Evolutionary conservation across 2,113 vertebrate species (phyloP), one percentile per base, ranked within the genome.

Genomic region (Nansenia antarctica): DNA sequence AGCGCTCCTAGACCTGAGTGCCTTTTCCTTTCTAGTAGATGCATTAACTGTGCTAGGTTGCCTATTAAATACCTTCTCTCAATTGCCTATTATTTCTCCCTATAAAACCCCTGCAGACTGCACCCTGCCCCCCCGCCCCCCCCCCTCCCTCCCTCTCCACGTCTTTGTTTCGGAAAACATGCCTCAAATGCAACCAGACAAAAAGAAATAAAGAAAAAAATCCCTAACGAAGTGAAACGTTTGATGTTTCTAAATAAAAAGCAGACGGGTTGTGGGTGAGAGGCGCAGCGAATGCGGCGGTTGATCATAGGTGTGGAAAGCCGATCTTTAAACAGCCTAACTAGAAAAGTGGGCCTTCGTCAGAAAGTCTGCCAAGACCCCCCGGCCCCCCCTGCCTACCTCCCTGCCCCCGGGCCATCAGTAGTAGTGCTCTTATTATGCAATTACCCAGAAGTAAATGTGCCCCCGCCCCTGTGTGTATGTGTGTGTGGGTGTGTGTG

Each of bases 201-300:
- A n/a, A n/a, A n/a, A n/a, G n/a, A n/a, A n/a, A 76, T 39, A 78
- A 76, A 80, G 74, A 77, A 76, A 64, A 61, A 9, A 26, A 37
- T 59, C 61, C 85, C 88, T 92, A 92, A 93, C 91, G 90, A 92
- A 93, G 92, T 92, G 87, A 91, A 93, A 86, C 83, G 90, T 93
- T 93, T 92, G 91, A 93, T 91, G 90, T 91, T 90, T 77, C 87
- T 91, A 92, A 92, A 91, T 89, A 90, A 91, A 92, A 90, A 85
- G 90, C 92, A 91, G 85, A 83, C 81, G 61, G 84, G 70, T 0
- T 59, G 83, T 86, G 86, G 83, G 85, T 83, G 72, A 85, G 83
- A 81, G 82, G 79, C 83, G 80, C 73, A 74, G 78, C 83, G 82
- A 90, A 90, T 86, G 83, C 84, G 82, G 78, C 81, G 85, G 86